phyloP scores from a whole-genome alignment of 2,113 vertebrate species.

The Oxygymnocypris stewartii region DNA sequence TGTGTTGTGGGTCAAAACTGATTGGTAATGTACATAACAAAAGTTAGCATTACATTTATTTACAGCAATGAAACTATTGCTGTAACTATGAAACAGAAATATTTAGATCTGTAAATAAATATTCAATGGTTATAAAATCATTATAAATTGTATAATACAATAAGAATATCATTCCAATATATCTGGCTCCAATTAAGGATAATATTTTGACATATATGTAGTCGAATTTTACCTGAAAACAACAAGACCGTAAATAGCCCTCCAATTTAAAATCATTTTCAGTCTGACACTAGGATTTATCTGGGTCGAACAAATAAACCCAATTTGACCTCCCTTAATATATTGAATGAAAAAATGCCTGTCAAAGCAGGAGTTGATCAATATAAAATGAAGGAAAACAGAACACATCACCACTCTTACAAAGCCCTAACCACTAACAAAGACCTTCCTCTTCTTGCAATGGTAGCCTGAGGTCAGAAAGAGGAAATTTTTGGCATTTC shows the following conservation, averaged over 20 bases:
- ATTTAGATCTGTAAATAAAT: neutral
- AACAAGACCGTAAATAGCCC: neutral
- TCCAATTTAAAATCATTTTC: neutral
- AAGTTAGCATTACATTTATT: neutral
- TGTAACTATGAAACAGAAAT: too few relatives aligned
- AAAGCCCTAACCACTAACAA: conserved; percentile 25
- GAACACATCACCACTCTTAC: conserved; percentile 20
- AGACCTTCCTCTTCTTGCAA: conserved; percentile 35
- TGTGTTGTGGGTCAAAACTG: neutral
- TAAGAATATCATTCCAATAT: neutral
- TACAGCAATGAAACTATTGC: neutral
- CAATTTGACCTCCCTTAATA: neutral
- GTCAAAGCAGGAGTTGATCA: conserved; percentile 18
- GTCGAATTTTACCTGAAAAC: neutral
- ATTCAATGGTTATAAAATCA: neutral
- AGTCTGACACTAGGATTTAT: neutral
- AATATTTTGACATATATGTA: neutral
- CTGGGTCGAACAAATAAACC: neutral
- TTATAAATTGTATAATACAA: neutral
- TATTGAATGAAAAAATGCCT: conserved; percentile 1
- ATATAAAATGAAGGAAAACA: conserved; percentile 30
- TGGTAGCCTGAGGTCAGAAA: conserved; percentile 24
- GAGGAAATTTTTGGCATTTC: conserved; percentile 46
- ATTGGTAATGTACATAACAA: neutral
- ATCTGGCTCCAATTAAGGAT: neutral